phyloP scores from a whole-genome alignment of 2,113 vertebrate species.

The Origma solitaria region DNA sequence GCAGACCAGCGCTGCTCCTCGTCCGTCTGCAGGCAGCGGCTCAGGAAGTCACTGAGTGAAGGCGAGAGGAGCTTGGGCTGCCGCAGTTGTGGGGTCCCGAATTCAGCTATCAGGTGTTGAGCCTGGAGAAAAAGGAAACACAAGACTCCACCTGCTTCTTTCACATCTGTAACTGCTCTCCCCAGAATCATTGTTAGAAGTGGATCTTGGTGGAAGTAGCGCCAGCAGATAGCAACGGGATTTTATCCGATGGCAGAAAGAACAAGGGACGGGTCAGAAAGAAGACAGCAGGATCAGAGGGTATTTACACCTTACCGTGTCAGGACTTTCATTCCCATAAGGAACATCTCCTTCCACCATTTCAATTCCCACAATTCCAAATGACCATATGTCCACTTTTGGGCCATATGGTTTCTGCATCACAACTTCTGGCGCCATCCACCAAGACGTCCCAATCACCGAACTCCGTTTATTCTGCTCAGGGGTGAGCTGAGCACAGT shows the following conservation, averaged over 20 bases:
- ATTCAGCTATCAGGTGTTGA: no score
- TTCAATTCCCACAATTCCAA: conserved; percentile 97
- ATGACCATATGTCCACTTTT: conserved; percentile 96
- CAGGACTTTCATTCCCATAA: not conserved
- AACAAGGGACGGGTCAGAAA: not conserved
- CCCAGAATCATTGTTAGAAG: not conserved
- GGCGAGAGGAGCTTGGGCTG: no score
- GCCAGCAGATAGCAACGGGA: not conserved
- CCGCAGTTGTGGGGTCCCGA: no score
- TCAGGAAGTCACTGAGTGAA: no score
- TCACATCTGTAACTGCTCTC: no score
- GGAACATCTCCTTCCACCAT: conserved; percentile 90
- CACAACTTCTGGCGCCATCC: conserved; percentile 97
- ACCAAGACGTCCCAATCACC: conserved; percentile 93
- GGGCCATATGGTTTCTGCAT: conserved; percentile 91
- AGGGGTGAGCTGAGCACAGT: conserved; percentile 94
- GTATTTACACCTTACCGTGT: not conserved
- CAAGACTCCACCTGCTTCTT: no score
- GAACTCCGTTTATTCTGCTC: conserved; percentile 95
- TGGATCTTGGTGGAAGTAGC: not conserved
- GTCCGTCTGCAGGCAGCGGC: no score
- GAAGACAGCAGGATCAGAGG: not conserved
- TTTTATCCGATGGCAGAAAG: not conserved
- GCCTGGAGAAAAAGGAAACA: no score
- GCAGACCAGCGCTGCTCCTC: no score